phyloP scores from a whole-genome alignment of 2,113 vertebrate genomes.

The Cyanocitta stelleri region DNA sequence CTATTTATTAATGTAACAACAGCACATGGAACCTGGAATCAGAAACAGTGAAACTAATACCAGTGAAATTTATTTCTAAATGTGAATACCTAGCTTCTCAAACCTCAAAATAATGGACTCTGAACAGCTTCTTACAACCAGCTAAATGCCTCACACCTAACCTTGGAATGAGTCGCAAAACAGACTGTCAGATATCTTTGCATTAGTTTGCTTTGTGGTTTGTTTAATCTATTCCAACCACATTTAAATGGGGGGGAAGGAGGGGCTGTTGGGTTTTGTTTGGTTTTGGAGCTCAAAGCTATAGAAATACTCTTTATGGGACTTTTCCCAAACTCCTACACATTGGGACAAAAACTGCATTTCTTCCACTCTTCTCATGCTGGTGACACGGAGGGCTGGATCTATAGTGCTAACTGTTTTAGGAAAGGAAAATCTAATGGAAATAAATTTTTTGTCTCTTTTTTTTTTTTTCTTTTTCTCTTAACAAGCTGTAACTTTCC shows the following conservation, averaged over 20 bases:
- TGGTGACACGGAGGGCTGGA: not conserved
- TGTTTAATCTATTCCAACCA: not conserved
- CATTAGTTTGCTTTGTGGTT: not conserved
- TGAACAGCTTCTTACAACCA: not conserved
- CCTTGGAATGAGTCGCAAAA: not conserved
- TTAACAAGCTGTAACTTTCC: not conserved
- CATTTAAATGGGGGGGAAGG: not conserved
- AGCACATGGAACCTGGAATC: not conserved
- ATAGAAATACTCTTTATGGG: not conserved
- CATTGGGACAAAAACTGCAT: not conserved
- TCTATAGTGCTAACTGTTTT: not conserved
- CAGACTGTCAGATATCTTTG: not conserved
- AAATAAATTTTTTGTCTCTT: not conserved
- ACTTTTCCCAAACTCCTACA: not conserved
- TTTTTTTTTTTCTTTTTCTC: not conserved
- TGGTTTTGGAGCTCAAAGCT: not conserved
- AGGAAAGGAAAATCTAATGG: not conserved
- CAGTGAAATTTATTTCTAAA: not conserved
- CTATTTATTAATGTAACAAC: not conserved
- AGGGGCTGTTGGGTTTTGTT: not conserved
- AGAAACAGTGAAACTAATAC: not conserved
- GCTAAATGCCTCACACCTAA: not conserved
- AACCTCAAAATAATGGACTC: not conserved
- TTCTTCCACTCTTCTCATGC: not conserved
- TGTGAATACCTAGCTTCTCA: not conserved